Conservation (phyloP, 2,888 invertebrate genomes). For the Drosophila austrosaltans region DNA sequence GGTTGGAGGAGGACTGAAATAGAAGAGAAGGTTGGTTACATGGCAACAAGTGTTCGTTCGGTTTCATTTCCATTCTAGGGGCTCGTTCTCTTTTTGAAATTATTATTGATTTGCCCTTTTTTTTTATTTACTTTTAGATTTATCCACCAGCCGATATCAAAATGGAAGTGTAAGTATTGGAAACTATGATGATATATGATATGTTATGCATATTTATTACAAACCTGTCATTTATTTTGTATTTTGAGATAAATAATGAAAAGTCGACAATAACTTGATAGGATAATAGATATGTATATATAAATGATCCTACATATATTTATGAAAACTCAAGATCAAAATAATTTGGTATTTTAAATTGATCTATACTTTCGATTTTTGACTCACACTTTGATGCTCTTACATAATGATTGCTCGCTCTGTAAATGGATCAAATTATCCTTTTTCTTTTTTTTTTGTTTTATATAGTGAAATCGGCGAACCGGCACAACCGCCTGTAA, state of each 20-base stretch:
- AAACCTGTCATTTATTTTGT: neutral
- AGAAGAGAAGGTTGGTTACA: slow-evolving; percentile 5
- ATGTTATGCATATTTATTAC: neutral
- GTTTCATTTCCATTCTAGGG: slow-evolving; percentile 13
- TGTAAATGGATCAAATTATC: no score
- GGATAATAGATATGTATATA: no score
- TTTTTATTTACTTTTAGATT: slow-evolving; percentile 52
- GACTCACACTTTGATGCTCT: no score
- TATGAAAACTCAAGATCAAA: no score
- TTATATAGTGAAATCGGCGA: slow-evolving; percentile 69
- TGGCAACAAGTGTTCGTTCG: slow-evolving; percentile 46
- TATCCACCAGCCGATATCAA: slow-evolving; percentile 54
- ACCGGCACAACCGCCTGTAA: slow-evolving; percentile 51
- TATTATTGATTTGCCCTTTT: slow-evolving; percentile 30
- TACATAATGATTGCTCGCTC: no score
- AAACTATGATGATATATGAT: neutral
- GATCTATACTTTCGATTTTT: no score
- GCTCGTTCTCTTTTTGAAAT: slow-evolving; percentile 32
- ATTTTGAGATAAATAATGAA: neutral
- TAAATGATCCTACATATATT: no score
- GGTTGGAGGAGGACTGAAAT: slow-evolving; percentile 21
- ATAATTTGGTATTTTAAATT: no score
- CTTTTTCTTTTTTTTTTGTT: neutral
- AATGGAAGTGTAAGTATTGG: slow-evolving; percentile 77
- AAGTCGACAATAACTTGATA: neutral